Evolutionary conservation across 2,797 vertebrate genomes (phyloP).

Genomic region (Sternotherus odoratus): DNA sequence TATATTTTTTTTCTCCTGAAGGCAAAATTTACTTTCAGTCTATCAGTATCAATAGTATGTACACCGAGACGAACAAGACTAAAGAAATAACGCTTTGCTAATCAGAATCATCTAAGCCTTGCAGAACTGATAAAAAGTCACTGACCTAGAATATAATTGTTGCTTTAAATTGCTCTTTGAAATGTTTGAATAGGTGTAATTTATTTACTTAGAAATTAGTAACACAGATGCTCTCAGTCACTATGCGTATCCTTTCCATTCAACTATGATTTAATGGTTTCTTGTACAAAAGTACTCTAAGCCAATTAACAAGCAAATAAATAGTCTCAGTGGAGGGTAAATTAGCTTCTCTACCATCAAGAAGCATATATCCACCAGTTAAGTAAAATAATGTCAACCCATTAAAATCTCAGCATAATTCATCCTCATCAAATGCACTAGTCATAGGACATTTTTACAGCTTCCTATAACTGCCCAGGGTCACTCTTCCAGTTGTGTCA

Average conservation of each 20-base stretch:
- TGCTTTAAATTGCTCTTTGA: conserved; percentile 46
- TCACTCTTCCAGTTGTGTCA: conserved; percentile 13
- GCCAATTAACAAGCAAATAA: conserved; percentile 78
- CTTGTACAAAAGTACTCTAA: conserved; percentile 58
- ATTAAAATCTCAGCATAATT: conserved; percentile 54
- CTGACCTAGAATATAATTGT: conserved; percentile 35
- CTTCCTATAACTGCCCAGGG: neutral
- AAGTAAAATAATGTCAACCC: conserved; percentile 66
- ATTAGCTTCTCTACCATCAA: conserved; percentile 60
- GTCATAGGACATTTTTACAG: neutral
- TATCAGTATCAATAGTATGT: neutral
- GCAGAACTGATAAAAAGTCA: conserved; percentile 14
- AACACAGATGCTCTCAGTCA: conserved; percentile 49
- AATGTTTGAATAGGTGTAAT: conserved; percentile 50
- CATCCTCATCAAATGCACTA: neutral
- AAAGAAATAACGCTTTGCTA: neutral
- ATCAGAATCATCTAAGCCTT: conserved; percentile 6
- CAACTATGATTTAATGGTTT: conserved; percentile 69
- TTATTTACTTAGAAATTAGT: conserved; percentile 72
- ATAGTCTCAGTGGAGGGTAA: conserved; percentile 69
- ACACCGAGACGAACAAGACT: neutral
- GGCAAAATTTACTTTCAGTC: neutral
- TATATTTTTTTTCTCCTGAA: neutral
- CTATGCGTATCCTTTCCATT: conserved; percentile 46
- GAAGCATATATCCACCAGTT: conserved; percentile 39